These are phyloP conservation scores for Tragelaphus imberbis DNA, from an alignment of 2,113 vertebrate genomes.

Conservation along the genomic window DNA sequence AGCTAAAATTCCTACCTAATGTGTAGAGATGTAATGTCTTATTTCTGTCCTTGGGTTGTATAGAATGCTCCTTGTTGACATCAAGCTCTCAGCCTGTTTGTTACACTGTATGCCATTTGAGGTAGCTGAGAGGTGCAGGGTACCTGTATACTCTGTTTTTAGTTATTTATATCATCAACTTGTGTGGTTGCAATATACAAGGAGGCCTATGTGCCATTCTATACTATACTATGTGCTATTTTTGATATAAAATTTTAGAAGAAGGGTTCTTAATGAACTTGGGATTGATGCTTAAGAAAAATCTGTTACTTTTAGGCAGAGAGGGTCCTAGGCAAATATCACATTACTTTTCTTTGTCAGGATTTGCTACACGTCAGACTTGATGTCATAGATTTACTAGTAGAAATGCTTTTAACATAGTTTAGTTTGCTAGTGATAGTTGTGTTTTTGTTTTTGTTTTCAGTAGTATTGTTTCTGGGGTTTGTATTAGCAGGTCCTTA, in stretches of 20 bases:
- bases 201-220: neutral
- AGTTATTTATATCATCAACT: neutral
- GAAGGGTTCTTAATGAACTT: constrained; percentile 23
- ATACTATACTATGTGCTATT: constrained; percentile 1
- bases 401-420: neutral
- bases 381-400: constrained; percentile 13
- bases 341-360: neutral
- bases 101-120: neutral
- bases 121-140: neutral
- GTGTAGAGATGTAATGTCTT: neutral
- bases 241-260: neutral
- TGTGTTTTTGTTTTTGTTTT: neutral
- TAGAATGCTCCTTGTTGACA: neutral
- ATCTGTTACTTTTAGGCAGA: constrained; percentile 16
- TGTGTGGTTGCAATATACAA: neutral
- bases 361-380: neutral
- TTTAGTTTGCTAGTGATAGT: neutral
- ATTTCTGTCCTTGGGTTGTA: constrained; percentile 24
- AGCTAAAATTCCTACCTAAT: constrained; percentile 15
- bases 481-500: constrained; percentile 6
- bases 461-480: neutral
- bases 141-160: neutral
- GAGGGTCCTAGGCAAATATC: neutral
- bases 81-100: neutral
- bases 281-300: constrained; percentile 2